Base-by-base conservation (phyloP, 2,113 vertebrate genomes). In the Syngnathus scovelli region DNA sequence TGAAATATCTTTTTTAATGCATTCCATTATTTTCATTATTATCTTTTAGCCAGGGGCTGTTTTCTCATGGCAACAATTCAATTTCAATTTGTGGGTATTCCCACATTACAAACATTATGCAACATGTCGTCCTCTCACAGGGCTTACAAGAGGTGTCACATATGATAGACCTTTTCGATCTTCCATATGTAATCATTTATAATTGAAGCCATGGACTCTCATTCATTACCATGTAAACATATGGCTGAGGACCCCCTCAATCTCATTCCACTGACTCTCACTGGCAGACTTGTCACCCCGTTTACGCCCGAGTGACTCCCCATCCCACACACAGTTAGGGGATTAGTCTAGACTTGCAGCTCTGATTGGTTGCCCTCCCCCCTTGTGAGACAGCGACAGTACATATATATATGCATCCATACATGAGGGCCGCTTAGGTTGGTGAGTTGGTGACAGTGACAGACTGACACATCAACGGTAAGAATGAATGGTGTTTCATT, bases 391-490 rank as follows among this genome's bases (percentile, higher is more conserved):
- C 85, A 67, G 81, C 78, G 87, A 84, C 27, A 33, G 27, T 33
- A 33, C 85, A 91, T 88, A 88, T 87, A 87, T 60, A 78, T 21
- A 62, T 62, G 10, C 41, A 23, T 44, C 7, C 27, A 7, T 33
- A 33, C 5, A 36, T 18, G 27, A 16, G 82, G 83, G 82, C 23
- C 79, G 84, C 66, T 72, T 85, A 74, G 86, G 76, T 46, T 67
- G 9, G 54, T 58, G 46, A 8, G 70, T 87, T 71, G 87, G 91
- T 92, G 86, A 82, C 79, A 56, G 81, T 70, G 83, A 81, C 3
- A 64, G 61, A 61, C 67, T 71, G 72, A 77, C 79, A 89, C 76
- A 78, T 11, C 72, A 78, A 83, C 91, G 92, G 94, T 94, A 93
- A 84, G 82, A 38, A 23, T 58, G 60, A 43, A n/a, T 61, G 12